Evolutionary conservation across 2,888 invertebrate species (phyloP).

Genomic region (Epirrita christyi): DNA sequence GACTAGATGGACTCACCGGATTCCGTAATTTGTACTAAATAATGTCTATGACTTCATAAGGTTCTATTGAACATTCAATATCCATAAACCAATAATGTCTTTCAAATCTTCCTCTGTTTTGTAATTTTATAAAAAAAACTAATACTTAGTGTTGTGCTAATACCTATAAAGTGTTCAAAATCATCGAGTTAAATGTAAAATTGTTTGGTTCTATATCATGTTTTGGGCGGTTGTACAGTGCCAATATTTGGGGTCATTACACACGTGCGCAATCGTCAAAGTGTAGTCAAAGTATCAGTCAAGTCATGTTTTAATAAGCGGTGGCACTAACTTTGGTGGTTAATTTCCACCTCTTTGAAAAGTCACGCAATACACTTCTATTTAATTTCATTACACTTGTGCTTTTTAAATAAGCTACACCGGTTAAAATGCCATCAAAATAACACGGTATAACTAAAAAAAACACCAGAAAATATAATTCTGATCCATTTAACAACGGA

Average conservation of each 20-base stretch:
- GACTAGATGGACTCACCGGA: not conserved
- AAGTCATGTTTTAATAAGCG: too few relatives aligned
- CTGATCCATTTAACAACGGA: too few relatives aligned
- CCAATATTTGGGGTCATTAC: not conserved
- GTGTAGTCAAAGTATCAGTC: too few relatives aligned
- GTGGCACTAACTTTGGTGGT: too few relatives aligned
- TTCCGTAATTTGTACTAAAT: not conserved
- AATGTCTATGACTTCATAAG: not conserved
- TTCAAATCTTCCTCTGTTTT: not conserved
- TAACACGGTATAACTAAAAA: too few relatives aligned
- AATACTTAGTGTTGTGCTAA: constrained; percentile 19
- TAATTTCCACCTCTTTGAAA: too few relatives aligned
- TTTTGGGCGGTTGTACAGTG: constrained; percentile 1
- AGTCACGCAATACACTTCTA: too few relatives aligned
- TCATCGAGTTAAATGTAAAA: constrained; percentile 10
- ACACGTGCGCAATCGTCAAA: not conserved
- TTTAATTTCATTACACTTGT: too few relatives aligned
- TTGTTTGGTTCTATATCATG: not conserved
- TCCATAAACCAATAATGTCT: not conserved
- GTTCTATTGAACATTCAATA: constrained; percentile 18
- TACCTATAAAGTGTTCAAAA: constrained; percentile 28
- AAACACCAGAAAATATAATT: too few relatives aligned
- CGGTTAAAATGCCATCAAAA: too few relatives aligned
- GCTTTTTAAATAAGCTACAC: too few relatives aligned
- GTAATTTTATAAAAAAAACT: constrained; percentile 11